Evolutionary conservation across 1,140 invertebrate species (phyloP), one percentile per base, ranked within the genome.

Genomic region (Panulirus ornatus): DNA sequence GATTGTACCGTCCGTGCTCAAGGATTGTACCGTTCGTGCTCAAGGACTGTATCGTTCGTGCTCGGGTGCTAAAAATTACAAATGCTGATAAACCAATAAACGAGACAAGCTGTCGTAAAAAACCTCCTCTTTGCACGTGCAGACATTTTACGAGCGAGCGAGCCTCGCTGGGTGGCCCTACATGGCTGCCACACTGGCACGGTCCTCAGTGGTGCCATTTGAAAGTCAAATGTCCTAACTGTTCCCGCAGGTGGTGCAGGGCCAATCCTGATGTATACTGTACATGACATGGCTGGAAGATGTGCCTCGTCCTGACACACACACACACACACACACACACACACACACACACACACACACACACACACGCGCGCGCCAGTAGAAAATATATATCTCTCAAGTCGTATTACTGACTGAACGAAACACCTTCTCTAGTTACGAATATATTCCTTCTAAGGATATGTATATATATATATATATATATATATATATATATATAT

Each of bases 401-500:
- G 5, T 73, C 36, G 9, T 30, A 73, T 38, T 30, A 73, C 70
- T 30, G 42, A 34, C n/a, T n/a, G n/a, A n/a, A n/a, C n/a, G n/a
- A n/a, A n/a, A n/a, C n/a, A n/a, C n/a, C n/a, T n/a, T n/a, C n/a
- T n/a, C n/a, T n/a, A n/a, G n/a, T n/a, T n/a, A n/a, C 22, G 8
- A 70, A 27, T 70, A 70, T 70, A 3, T 3, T n/a, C 63, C 22
- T 70, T 9, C 30, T 34, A n/a, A 34, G 22, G 9, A 58, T 58
- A 70, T 70, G 30, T n/a, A 9, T 70, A 9, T 9, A 6, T 70
- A 70, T 9, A 70, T n/a, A 70, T 70, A 70, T 70, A 70, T 70
- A 70, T 70, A 70, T 70, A 70, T 70, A 70, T 70, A 70, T 70
- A 70, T 70, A 70, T 70, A 70, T 70, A 70, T 70, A 70, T 70